A percentile compares a stretch with the other conserved stretches of the same genome.
Conservation (phyloP, 2,113 vertebrate species). For the Rhizomys pruinosus region DNA sequence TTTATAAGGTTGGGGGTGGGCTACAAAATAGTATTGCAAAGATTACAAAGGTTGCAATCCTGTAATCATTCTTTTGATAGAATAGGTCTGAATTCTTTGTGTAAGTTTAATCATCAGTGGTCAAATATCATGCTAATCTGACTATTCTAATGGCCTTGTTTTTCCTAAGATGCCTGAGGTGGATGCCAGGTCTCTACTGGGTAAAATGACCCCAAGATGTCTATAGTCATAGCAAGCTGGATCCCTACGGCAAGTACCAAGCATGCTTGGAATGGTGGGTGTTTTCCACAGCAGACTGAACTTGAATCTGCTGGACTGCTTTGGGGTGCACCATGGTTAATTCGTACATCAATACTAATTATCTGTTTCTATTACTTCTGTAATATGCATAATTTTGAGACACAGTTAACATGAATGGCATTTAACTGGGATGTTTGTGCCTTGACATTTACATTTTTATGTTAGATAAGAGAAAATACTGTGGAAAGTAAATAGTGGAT, state of each 20-base stretch:
- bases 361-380: neutral
- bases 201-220: neutral
- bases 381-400: slow-evolving; percentile 19
- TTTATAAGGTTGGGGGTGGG: no score
- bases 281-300: neutral
- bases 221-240: neutral
- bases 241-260: neutral
- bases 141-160: neutral
- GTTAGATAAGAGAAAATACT: slow-evolving; percentile 35
- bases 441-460: slow-evolving; percentile 42
- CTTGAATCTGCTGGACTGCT: neutral
- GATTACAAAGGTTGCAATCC: no score
- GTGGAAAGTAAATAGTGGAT: neutral
- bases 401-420: slow-evolving; percentile 36
- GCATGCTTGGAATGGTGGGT: neutral
- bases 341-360: neutral
- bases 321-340: neutral
- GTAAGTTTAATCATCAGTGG: no score
- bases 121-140: no score
- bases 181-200: neutral
- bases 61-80: no score
- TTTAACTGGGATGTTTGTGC: slow-evolving; percentile 20
- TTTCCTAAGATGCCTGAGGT: neutral
- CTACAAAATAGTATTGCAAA: no score
- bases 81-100: no score